Conservation (phyloP, 2,113 vertebrate species). For the Diadophis punctatus region DNA sequence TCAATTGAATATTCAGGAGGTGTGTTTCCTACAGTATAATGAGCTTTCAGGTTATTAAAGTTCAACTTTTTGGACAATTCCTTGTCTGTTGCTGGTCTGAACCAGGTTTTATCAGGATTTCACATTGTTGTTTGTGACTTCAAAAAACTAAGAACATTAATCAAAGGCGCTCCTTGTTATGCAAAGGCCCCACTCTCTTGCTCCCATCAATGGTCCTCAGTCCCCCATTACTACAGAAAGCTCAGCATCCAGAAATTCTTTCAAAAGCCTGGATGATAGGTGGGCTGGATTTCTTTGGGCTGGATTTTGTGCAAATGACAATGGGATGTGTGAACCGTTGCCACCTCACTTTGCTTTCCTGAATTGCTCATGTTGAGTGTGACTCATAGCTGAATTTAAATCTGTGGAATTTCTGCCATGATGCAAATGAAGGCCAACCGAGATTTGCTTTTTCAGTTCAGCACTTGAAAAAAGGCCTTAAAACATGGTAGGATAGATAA, state of each 20-base stretch:
- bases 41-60: neutral
- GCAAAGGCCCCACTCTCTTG: neutral
- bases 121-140: neutral
- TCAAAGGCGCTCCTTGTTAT: neutral
- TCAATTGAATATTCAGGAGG: neutral
- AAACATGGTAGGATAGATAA: neutral
- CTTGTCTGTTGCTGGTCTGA: neutral
- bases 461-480: neutral
- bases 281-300: neutral
- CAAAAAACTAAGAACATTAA: neutral
- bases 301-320: neutral
- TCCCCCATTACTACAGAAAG: neutral
- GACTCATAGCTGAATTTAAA: neutral
- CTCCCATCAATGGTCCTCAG: neutral
- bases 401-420: neutral
- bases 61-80: neutral
- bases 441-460: neutral
- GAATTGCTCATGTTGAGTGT: neutral
- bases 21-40: neutral
- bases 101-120: neutral
- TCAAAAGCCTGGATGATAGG: neutral
- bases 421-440: neutral
- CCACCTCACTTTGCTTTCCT: neutral
- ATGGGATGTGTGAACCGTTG: neutral
- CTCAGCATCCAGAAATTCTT: neutral